These are phyloP conservation scores for Papilio demoleus DNA, from an alignment of 2,888 invertebrate genomes.

Conservation along the genomic window DNA sequence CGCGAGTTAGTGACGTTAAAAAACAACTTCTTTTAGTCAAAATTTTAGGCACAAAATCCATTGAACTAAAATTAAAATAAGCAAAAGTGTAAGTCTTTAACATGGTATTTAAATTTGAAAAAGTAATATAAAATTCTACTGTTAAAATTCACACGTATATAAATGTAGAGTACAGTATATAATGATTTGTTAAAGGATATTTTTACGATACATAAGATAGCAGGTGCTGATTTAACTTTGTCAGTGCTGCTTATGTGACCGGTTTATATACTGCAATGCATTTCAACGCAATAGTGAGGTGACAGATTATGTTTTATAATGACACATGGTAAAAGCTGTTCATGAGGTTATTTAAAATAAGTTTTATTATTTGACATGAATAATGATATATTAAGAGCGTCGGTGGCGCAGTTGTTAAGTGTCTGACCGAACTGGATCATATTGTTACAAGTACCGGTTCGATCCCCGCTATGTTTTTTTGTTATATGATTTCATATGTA, in stretches of 20 bases:
- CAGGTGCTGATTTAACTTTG: conserved; percentile 30
- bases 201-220: background rate
- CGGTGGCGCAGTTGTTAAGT: too few species aligned
- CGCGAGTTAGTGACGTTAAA: conserved; percentile 42
- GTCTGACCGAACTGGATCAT: too few species aligned
- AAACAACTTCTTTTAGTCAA: background rate
- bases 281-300: background rate
- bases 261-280: conserved; percentile 27
- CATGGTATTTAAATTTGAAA: too few species aligned
- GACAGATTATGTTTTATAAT: conserved; percentile 3
- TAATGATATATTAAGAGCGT: background rate
- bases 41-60: too few species aligned
- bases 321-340: background rate
- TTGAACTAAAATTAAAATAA: too few species aligned
- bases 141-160: background rate
- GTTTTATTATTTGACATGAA: background rate
- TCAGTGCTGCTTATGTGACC: conserved; percentile 19
- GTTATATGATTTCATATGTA: too few species aligned
- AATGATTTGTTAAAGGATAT: conserved; percentile 17
- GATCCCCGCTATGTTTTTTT: too few species aligned
- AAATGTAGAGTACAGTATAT: background rate
- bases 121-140: too few species aligned
- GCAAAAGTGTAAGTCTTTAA: too few species aligned
- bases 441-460: too few species aligned
- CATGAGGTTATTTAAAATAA: background rate